phyloP scores from a whole-genome alignment of 37 sponge, comb jelly and placozoan genomes.

The Bolinopsis microptera region DNA sequence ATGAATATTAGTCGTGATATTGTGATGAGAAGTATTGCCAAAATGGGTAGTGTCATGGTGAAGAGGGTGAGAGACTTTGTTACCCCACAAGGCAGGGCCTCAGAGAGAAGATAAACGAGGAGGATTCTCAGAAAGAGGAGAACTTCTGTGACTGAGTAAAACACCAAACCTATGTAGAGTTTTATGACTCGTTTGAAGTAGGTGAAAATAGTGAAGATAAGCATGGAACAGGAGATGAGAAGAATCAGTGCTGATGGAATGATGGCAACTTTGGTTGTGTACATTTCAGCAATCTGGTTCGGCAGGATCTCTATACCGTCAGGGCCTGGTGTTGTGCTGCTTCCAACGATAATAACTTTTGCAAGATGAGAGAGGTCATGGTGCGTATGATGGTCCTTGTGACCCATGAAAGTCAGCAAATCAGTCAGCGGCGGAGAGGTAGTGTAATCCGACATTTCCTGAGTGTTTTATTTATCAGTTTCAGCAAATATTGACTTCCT shows the following conservation, averaged over 20 bases:
- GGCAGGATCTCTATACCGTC: background rate
- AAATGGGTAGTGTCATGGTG: background rate
- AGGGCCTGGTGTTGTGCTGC: too few relatives aligned
- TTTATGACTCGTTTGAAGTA: conserved; percentile 21
- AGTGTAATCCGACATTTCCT: too few relatives aligned
- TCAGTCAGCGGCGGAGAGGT: too few relatives aligned
- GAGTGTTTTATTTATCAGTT: too few relatives aligned
- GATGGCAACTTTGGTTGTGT: background rate
- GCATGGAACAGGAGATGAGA: background rate
- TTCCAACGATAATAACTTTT: too few relatives aligned
- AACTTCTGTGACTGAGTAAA: background rate
- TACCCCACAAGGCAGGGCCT: background rate
- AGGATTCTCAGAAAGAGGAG: background rate
- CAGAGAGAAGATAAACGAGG: background rate
- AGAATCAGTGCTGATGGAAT: conserved; percentile 19
- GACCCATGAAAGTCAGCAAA: too few relatives aligned
- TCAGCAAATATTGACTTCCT: too few relatives aligned
- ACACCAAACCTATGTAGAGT: background rate
- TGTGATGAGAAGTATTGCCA: conserved; percentile 27
- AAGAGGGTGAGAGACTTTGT: conserved; percentile 3
- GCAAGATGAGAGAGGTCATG: too few relatives aligned
- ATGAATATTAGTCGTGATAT: conserved; percentile 32
- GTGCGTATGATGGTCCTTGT: too few relatives aligned
- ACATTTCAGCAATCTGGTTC: background rate
- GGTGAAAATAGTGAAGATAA: background rate